Conservation (phyloP, 2,888 invertebrate genomes). For the Dryocosmus kuriphilus region DNA sequence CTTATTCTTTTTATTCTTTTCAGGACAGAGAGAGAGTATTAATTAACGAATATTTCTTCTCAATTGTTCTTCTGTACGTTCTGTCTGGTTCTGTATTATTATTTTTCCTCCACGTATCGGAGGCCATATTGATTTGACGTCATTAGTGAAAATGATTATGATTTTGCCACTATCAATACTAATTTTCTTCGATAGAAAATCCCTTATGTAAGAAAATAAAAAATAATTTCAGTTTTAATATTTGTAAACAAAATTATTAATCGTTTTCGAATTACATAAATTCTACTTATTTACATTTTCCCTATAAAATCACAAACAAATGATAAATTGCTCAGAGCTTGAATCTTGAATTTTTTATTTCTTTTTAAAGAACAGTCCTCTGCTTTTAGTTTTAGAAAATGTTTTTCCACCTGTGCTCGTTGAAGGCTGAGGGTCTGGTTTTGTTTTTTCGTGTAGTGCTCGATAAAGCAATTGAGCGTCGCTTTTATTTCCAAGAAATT, state of each 20-base stretch:
- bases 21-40: too few species aligned
- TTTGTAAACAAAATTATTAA: background rate
- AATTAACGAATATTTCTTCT: too few species aligned
- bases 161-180: too few species aligned
- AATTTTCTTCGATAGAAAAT: too few species aligned
- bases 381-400: constrained; percentile 66
- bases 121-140: too few species aligned
- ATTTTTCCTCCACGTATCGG: too few species aligned
- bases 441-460: constrained; percentile 84
- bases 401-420: constrained; percentile 47
- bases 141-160: too few species aligned
- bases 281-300: constrained; percentile 1
- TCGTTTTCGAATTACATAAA: background rate
- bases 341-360: constrained; percentile 31
- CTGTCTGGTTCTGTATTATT: too few species aligned
- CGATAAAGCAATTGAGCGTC: constrained; percentile 85
- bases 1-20: too few species aligned
- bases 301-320: background rate
- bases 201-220: too few species aligned
- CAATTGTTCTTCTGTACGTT: too few species aligned
- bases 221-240: too few species aligned
- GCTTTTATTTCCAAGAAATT: constrained; percentile 85
- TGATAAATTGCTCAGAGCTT: background rate
- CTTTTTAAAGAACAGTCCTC: constrained; percentile 66
- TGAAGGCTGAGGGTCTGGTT: constrained; percentile 78